Conservation (phyloP, 2,113 vertebrate species). For the Triplophysa siluroides region DNA sequence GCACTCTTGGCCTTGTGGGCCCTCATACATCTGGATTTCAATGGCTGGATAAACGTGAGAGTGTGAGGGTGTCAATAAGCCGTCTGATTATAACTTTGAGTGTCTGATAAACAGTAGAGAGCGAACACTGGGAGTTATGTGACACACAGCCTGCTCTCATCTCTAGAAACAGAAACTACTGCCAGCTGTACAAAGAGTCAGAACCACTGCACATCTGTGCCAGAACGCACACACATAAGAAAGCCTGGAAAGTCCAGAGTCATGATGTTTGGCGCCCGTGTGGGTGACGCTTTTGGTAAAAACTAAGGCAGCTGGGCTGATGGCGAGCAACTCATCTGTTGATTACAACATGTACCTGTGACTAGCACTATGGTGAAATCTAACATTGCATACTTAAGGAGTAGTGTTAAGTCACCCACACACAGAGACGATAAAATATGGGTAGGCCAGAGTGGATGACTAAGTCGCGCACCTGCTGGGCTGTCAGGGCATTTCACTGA, state of each 20-base stretch:
- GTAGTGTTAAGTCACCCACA: slow-evolving; percentile 38
- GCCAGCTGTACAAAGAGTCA: slow-evolving; percentile 66
- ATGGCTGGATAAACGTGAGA: not conserved
- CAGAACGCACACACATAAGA: slow-evolving; percentile 39
- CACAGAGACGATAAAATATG: not conserved
- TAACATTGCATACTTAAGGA: slow-evolving; percentile 41
- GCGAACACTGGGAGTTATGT: slow-evolving; percentile 54
- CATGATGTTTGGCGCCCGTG: slow-evolving; percentile 38
- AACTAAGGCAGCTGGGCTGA: slow-evolving; percentile 43
- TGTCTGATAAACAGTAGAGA: slow-evolving; percentile 43
- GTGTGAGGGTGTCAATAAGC: slow-evolving; percentile 25
- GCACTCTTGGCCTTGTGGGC: too few species aligned
- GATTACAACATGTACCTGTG: slow-evolving; percentile 64
- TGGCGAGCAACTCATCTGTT: slow-evolving; percentile 55
- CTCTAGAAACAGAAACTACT: slow-evolving; percentile 52
- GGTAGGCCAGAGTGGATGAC: slow-evolving; percentile 63
- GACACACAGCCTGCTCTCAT: slow-evolving; percentile 48
- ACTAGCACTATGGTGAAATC: slow-evolving; percentile 52
- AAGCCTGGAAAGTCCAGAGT: slow-evolving; percentile 52
- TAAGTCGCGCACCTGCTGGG: slow-evolving; percentile 72
- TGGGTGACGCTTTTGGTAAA: slow-evolving; percentile 44
- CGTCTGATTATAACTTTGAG: slow-evolving; percentile 20
- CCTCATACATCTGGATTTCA: too few species aligned
- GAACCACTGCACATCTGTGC: slow-evolving; percentile 26
- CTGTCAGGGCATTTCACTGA: slow-evolving; percentile 58